Base-by-base conservation (phyloP, 2,797 vertebrate species). In the Amniataba percoides region DNA sequence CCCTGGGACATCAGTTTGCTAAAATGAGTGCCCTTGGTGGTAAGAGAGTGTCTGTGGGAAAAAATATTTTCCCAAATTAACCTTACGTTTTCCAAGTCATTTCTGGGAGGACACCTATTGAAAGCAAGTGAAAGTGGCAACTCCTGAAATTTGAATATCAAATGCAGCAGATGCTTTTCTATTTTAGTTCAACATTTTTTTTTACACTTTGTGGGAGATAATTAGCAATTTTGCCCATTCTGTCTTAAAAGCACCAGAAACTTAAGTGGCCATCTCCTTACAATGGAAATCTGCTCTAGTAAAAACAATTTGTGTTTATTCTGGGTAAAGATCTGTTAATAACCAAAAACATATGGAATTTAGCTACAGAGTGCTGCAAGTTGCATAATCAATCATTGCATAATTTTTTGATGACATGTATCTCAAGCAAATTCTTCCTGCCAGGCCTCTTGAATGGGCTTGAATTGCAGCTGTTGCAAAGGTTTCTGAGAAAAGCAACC, bases 401-500 rank as follows among this genome's bases (percentile, higher is more conserved):
- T 36, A 25, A 57, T 61, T 16, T n/a, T 58, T 7, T 57, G 11
- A 40, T 43, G 11, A 77, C 18, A 39, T 1, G 3, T 10, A 19
- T 2, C 1, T 53, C 4, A 7, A 36, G 25, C 10, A 2, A 2
- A 36, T 45, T 65, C 42, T 66, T 61, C 43, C 48, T 58, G 31
- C 8, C n/a, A 2, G 1, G 27, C 5, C 5, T 4, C n/a, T 46
- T 74, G 52, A 67, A 34, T 53, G 48, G 18, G 42, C 51, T 42
- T n/a, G 77, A 71, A 45, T 1, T 12, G 15, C 21, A 72, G 45
- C 67, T 70, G n/a, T 52, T 80, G 58, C n/a, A 21, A 36, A 46
- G 27, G 46, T 39, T 74, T 73, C 64, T 39, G 45, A 70, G 42
- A 74, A 31, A 83, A 66, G 36, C 27, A 45, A 45, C 18, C 7